Evolutionary conservation across 2,888 invertebrate genomes (phyloP), one percentile per base, ranked within the genome.

Genomic region (Andrena bucephala): DNA sequence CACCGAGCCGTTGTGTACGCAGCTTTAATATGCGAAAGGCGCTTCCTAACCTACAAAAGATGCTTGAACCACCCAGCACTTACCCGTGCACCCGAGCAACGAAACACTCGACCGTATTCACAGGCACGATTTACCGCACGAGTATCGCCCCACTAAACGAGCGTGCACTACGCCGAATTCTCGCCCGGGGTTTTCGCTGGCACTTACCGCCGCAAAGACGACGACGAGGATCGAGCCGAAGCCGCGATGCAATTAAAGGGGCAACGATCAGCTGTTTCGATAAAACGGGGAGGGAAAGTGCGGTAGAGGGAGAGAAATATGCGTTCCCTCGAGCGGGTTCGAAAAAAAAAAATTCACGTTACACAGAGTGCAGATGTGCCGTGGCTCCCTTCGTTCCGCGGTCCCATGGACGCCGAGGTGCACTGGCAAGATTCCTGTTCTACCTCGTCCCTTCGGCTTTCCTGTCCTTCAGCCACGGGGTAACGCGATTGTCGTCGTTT

Each of bases 181-280:
- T 65, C 42, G 27, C 29, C 54, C 24, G 57, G n/a, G 62, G 54
- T 52, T 63, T 63, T 31, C 16, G 31, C 5, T 48, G 50, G 20
- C 62, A 85, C 86, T 88, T 72, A 77, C 83, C 80, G 72, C 62
- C 73, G 57, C 67, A 69, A 77, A 74, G 48, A 76, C 59, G 65
- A 50, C 66, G 66, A 31, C n/a, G 20, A 33, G 54, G 36, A 57
- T 27, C 59, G 62, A 67, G n/a, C 74, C 71, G 57, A 27, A 81
- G 63, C 66, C 69, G 60, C 68, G 81, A 31, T 75, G 81, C 79
- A 79, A 88, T 88, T 87, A 85, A 88, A 89, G 83, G 85, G 89
- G 87, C 85, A 48, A 67, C 83, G 82, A 89, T 89, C 89, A 89
- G 89, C 89, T 89, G 89, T 89, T 89, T 82, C 83, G 83, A 66